Conservation (phyloP, 2,888 invertebrate species). For the Frankliniella fusca region DNA sequence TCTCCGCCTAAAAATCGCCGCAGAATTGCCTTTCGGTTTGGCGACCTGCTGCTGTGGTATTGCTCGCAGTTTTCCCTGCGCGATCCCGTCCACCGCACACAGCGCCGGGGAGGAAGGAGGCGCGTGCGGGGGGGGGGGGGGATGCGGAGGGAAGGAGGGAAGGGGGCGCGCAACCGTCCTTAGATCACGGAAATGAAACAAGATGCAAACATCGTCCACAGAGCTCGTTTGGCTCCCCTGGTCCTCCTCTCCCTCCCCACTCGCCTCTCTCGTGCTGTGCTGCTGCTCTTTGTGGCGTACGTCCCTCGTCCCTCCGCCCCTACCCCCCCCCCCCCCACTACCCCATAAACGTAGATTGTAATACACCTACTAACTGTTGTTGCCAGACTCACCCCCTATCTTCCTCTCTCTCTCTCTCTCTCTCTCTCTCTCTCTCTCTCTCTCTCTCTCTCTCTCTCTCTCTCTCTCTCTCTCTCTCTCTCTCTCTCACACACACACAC, state of each 20-base stretch:
- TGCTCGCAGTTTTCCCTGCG: too few relatives aligned
- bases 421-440: background rate
- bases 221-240: background rate
- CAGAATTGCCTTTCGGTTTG: too few relatives aligned
- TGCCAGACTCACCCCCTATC: background rate
- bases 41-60: too few relatives aligned
- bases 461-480: too few relatives aligned
- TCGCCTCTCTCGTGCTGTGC: background rate
- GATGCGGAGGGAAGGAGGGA: too few relatives aligned
- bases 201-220: background rate
- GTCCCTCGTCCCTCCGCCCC: too few relatives aligned
- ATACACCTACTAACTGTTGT: constrained; percentile 25
- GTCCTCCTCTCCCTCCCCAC: background rate
- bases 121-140: too few relatives aligned
- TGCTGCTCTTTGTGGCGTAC: background rate
- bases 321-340: background rate
- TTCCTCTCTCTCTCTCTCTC: background rate
- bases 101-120: too few relatives aligned
- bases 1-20: too few relatives aligned
- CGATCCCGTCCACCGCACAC: too few relatives aligned
- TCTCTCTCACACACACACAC: too few relatives aligned
- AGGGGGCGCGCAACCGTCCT: background rate
- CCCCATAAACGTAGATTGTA: constrained; percentile 22
- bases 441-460: too few relatives aligned
- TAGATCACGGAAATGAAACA: background rate